Conservation (phyloP, 2,113 vertebrate genomes). For the Chionis minor region DNA sequence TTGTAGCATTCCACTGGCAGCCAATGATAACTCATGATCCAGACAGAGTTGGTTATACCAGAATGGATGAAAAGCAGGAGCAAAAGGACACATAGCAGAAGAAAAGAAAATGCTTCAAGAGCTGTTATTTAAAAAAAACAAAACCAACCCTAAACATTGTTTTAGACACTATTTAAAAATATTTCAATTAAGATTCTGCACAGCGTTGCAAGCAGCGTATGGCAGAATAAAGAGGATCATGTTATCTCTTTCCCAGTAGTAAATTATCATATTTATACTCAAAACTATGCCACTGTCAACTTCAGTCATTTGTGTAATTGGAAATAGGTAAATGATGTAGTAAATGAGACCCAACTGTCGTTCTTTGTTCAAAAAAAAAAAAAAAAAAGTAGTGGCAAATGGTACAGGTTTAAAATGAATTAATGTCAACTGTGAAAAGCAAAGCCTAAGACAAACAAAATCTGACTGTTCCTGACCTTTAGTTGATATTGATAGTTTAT, state of each 20-base stretch:
- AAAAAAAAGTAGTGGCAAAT: background rate
- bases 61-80: constrained; percentile 92
- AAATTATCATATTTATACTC: constrained; percentile 61
- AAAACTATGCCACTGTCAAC: constrained; percentile 32
- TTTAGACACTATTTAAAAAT: constrained; percentile 54
- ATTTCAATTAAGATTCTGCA: constrained; percentile 69
- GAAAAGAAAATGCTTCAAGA: constrained; percentile 78
- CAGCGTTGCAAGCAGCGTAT: background rate
- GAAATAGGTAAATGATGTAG: constrained; percentile 48
- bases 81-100: constrained; percentile 88
- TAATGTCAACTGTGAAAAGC: constrained; percentile 38
- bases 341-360: constrained; percentile 13
- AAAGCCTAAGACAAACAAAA: constrained; percentile 55
- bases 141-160: constrained; percentile 26
- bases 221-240: constrained; percentile 48
- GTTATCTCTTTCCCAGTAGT: constrained; percentile 55
- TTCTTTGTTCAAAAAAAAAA: background rate
- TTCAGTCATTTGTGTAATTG: constrained; percentile 60
- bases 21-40: constrained; percentile 99
- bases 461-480: constrained; percentile 57
- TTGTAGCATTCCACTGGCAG: constrained; percentile 87
- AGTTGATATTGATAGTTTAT: constrained; percentile 67
- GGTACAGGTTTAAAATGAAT: constrained; percentile 49
- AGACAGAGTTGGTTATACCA: constrained; percentile 92
- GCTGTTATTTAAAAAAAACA: constrained; percentile 40